A percentile compares a stretch with the other conserved stretches of the same genome.
Conservation (phyloP, 2,113 vertebrate genomes). For the Phalacrocorax brasilianus region DNA sequence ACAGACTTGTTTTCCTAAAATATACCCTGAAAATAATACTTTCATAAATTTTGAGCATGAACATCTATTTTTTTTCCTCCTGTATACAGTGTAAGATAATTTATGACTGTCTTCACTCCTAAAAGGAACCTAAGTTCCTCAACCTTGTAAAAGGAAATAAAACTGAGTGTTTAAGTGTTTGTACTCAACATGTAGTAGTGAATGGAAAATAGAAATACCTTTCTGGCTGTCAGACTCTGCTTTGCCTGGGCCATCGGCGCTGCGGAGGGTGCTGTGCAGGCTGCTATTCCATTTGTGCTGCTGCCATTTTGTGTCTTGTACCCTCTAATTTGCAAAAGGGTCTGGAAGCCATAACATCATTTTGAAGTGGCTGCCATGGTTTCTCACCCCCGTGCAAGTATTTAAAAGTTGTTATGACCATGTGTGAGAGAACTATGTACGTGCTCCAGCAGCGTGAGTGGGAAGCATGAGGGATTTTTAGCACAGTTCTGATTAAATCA, state of each 20-base stretch:
- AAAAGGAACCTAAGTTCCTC: neutral
- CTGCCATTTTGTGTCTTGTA: conserved; percentile 11
- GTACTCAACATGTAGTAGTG: neutral
- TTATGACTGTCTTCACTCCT: neutral
- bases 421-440: neutral
- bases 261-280: neutral
- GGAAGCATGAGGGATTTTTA: neutral
- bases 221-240: neutral
- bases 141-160: neutral
- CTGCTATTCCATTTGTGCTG: neutral
- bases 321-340: neutral
- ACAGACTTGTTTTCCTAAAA: neutral
- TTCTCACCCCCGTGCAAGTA: neutral
- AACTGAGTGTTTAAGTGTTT: neutral
- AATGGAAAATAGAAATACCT: neutral
- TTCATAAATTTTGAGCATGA: neutral
- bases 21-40: neutral
- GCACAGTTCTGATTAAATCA: conserved; percentile 19
- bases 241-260: neutral
- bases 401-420: neutral
- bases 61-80: neutral
- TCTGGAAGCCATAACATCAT: neutral
- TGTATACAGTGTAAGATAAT: neutral
- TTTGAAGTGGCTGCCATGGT: conserved; percentile 46
- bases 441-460: neutral